Percentiles rank a stretch among this genome's conserved stretches.
These are phyloP conservation scores for Pangasius mekongensis DNA, from an alignment of 2,797 vertebrate genomes.

Conservation along the genomic window DNA sequence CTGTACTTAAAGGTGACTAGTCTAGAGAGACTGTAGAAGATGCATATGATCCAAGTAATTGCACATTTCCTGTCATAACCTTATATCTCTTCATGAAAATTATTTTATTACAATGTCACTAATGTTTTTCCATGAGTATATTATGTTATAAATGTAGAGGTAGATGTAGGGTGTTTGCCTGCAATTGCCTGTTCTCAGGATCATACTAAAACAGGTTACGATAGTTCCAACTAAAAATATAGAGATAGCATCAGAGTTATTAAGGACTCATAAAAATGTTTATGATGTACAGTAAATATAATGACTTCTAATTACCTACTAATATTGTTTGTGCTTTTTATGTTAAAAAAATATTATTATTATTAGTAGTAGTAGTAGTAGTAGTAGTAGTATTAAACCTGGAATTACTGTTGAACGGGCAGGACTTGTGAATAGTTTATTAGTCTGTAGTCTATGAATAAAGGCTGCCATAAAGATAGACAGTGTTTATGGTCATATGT, in stretches of 20 bases:
- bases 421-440: no score
- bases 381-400: no score
- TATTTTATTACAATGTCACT: not conserved
- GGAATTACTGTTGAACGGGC: no score
- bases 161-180: not conserved
- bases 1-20: not conserved
- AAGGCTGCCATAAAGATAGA: not conserved
- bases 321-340: no score
- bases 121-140: not conserved
- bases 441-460: not conserved
- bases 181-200: not conserved
- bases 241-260: not conserved
- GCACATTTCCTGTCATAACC: not conserved
- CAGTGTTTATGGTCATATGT: not conserved
- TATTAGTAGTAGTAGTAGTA: no score
- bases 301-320: not conserved
- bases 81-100: not conserved
- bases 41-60: not conserved
- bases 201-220: not conserved
- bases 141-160: not conserved
- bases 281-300: not conserved
- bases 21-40: not conserved
- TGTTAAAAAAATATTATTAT: no score
- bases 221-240: not conserved
- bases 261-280: not conserved